A percentile compares a stretch with the other conserved stretches of the same genome.
These are phyloP conservation scores for Trachymyrmex septentrionalis DNA, from an alignment of 1,140 invertebrate species.

Conservation along the genomic window DNA sequence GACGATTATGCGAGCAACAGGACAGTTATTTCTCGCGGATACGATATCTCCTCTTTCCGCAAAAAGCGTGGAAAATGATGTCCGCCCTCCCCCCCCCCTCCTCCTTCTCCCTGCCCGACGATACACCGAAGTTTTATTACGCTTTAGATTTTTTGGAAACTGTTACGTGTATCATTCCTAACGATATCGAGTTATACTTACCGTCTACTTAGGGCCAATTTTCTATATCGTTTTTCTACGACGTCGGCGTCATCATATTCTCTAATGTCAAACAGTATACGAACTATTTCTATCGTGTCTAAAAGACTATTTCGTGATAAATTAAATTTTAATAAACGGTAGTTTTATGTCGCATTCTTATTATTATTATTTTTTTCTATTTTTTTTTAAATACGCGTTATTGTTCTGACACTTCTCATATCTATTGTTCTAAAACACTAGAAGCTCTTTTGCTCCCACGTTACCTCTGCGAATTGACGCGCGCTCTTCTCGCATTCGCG, in stretches of 20 bases:
- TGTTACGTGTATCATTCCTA: neutral
- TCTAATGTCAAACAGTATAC: neutral
- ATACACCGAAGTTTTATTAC: neutral
- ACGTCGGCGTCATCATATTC: neutral
- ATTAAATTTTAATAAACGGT: neutral
- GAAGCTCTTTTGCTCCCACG: neutral
- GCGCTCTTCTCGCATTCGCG: neutral
- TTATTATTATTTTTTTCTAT: too few relatives aligned
- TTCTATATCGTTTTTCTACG: neutral
- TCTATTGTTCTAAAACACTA: neutral
- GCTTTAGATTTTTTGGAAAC: slow-evolving; percentile 13
- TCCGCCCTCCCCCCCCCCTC: too few relatives aligned
- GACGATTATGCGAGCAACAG: slow-evolving; percentile 72
- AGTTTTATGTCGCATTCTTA: neutral
- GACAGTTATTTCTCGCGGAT: slow-evolving; percentile 62
- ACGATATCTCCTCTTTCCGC: slow-evolving; percentile 30
- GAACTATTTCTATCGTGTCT: neutral
- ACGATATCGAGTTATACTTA: neutral
- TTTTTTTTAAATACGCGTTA: neutral
- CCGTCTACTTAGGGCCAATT: too few relatives aligned
- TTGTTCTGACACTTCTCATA: neutral
- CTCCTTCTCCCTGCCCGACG: too few relatives aligned
- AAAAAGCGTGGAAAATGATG: slow-evolving; percentile 13
- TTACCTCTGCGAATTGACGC: neutral
- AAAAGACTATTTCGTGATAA: neutral